phyloP scores from a whole-genome alignment of 2,888 invertebrate genomes.

The Oligia fasciuncula region DNA sequence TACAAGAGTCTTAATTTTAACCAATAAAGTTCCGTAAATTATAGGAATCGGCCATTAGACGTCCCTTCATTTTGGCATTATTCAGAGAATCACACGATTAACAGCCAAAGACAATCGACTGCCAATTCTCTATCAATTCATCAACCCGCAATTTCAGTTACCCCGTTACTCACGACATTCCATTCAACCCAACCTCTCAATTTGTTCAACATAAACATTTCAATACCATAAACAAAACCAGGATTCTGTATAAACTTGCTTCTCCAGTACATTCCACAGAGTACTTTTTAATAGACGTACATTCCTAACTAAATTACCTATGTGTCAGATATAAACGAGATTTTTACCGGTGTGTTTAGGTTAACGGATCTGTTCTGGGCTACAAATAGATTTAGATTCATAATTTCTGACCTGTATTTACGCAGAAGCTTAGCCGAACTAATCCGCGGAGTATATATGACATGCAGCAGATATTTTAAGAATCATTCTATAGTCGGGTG shows the following conservation, averaged over 20 bases:
- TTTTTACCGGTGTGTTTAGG: conserved; percentile 54
- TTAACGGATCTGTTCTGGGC: conserved; percentile 45
- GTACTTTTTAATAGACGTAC: not conserved
- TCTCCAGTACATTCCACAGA: conserved; percentile 19
- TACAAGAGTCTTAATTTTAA: no score
- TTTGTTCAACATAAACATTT: conserved; percentile 25
- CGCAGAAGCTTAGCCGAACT: conserved; percentile 59
- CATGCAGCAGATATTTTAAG: conserved; percentile 69
- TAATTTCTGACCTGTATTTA: conserved; percentile 64
- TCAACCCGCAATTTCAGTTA: not conserved
- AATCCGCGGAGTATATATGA: conserved; percentile 64
- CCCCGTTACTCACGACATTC: conserved; percentile 1
- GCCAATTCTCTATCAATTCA: not conserved
- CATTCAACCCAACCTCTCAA: conserved; percentile 19
- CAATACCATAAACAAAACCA: conserved; percentile 27
- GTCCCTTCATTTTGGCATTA: not conserved
- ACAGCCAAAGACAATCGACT: not conserved
- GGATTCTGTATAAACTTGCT: conserved; percentile 19
- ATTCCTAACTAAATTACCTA: conserved; percentile 33
- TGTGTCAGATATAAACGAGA: conserved; percentile 18
- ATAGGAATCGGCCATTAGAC: not conserved
- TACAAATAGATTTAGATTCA: conserved; percentile 56
- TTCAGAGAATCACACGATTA: not conserved
- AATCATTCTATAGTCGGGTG: conserved; percentile 58
- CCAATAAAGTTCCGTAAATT: no score